Evolutionary conservation across 2,797 vertebrate species (phyloP), one percentile per base, ranked within the genome.

Genomic region (Cryptoblepharus egeriae): DNA sequence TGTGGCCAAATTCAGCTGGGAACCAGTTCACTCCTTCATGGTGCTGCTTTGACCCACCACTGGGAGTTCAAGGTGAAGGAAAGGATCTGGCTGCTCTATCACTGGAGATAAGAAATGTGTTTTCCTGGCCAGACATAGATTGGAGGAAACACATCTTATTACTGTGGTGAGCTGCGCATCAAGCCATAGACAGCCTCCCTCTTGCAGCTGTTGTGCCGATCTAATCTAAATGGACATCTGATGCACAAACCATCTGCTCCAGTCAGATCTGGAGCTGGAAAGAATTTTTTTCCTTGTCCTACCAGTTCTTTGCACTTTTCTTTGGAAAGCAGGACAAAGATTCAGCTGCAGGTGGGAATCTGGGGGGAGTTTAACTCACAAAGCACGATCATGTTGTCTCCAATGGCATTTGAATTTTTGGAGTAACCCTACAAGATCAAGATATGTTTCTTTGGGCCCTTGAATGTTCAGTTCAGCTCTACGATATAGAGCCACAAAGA

Each of bases 81-180:
- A 57, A 57, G 52, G 35, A 69, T 35, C 8, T 80, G 72, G 79
- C 80, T 85, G 37, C 20, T 60, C 20, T 65, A 57, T 26, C 77
- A 79, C 28, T 55, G 70, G 3, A 42, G 74, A 69, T 30, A 87
- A 60, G 16, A 90, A 87, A 89, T 72, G 69, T 37, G 75, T 26
- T 65, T 80, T 90, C 84, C 67, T 83, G 77, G 42, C 55, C 63
- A 90, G 84, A 85, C 80, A 18, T n/a, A 88, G 37, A 82, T 1
- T 6, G 37, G 9, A 85, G 72, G 55, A 86, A 71, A n/a, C n/a
- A 87, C 82, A 87, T 88, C 67, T 88, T 42, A 83, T 87, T 87
- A 88, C 35, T 78, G 52, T 72, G 81, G 61, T 84, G 2, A 45
- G 63, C 28, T 78, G 35, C 20, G 61, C 68, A 81, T 79, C 49